phyloP scores from a whole-genome alignment of 1,140 invertebrate species.

The Steinernema khuongi region DNA sequence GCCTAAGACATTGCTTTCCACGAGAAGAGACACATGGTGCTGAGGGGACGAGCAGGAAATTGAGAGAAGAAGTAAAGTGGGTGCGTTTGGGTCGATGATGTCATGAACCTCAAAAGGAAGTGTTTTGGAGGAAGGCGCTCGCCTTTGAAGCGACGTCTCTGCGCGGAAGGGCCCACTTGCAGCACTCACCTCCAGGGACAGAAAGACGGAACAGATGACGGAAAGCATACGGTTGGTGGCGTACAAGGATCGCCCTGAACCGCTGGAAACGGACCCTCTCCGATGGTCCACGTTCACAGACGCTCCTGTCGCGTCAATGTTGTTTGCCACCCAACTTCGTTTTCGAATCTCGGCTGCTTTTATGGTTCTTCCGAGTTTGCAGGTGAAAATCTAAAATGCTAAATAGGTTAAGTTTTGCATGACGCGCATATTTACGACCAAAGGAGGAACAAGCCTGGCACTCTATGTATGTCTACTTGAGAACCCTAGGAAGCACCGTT shows the following conservation, averaged over 20 bases:
- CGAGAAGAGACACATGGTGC: no score
- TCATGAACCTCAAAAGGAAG: neutral
- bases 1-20: no score
- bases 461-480: no score
- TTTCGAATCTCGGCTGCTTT: slow-evolving; percentile 46
- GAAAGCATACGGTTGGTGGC: slow-evolving; percentile 51
- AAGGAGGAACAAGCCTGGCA: no score
- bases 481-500: no score
- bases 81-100: neutral
- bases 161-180: neutral
- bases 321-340: slow-evolving; percentile 42
- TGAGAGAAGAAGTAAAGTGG: no score
- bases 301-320: slow-evolving; percentile 3
- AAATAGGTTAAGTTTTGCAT: slow-evolving; percentile 19
- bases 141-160: no score
- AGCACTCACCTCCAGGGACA: slow-evolving; percentile 48
- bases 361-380: slow-evolving; percentile 47
- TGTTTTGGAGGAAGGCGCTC: no score
- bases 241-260: slow-evolving; percentile 41
- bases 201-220: slow-evolving; percentile 47
- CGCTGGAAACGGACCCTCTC: neutral
- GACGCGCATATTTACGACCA: no score
- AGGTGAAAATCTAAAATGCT: slow-evolving; percentile 48
- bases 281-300: neutral
- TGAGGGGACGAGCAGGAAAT: no score